Base-by-base conservation (phyloP, 2,797 vertebrate genomes). In the Loris lydekkerianus region DNA sequence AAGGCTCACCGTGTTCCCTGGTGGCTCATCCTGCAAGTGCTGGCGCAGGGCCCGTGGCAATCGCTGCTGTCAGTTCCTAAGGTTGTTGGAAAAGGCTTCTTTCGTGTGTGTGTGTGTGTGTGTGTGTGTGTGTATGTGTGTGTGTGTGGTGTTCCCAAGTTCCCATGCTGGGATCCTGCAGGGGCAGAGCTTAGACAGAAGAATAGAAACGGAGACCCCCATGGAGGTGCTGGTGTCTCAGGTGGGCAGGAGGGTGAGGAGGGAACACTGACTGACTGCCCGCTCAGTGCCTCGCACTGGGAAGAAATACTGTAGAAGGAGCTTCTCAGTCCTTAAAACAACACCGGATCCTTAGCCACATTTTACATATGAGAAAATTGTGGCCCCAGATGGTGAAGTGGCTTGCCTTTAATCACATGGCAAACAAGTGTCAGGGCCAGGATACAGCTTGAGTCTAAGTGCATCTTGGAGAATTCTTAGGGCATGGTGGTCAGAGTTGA, bases 141-240 rank as follows among this genome's bases (percentile, higher is more conserved):
- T 1, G 5, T 0, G 0, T 9, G 11, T 2, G 7, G 3, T 10
- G 0, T 31, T 92, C 65, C 92, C 31, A 25, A 1, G 37, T 34
- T 60, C 43, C 43, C 34, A 0, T 1, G 37, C 75, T 21, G 10
- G 60, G 27, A n/a, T 23, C 53, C 31, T 67, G 23, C 3, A 31
- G 78, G 46, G 53, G 29, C 63, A 49, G 75, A 84, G 60, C 14
- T 73, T 53, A 10, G 60, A 29, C 63, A 27, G 13, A 1, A 56
- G 56, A 34, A 27, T 49, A 88, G 90, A 60, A 40, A 18, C n/a
- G 1, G 29, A 82, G 56, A 5, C 31, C 5, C 9, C 81, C 21
- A 17, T 25, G 9, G 20, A 34, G 72, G 80, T 4, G 25, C 29
- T 17, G 10, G 49, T 2, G 18, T 53, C 53, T 14, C 0, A 3